Base-by-base conservation (phyloP, 2,113 vertebrate species). In the Sigmodon hispidus region DNA sequence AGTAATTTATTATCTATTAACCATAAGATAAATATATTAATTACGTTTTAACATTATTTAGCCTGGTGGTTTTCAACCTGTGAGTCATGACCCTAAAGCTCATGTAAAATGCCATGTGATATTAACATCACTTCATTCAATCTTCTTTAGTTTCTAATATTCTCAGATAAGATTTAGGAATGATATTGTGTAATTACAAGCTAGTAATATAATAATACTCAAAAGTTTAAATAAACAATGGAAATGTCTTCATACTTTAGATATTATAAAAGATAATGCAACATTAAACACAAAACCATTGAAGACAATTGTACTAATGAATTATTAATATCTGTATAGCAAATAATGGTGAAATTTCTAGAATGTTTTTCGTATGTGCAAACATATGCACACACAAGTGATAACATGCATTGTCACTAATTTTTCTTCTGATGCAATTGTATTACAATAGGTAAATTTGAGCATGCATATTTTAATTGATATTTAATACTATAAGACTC, bases 401-500 rank as follows among this genome's bases (percentile, higher is more conserved):
- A 94, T 40, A 50, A 50, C 22, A 4, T 9, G 12, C 31, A 16
- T 43, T 21, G 8, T 84, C 40, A 65, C 40, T 61, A 63, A 34
- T 13, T 5, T 10, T 61, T 31, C 7, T 45, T 34, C 9, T 77
- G 48, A 85, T 57, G 76, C 93, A 85, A 40, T 83, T 31, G 31
- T 81, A 52, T 6, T 0, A 0, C 43, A 91, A 50, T 50, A 48
- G 34, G 75, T 87, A 57, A 90, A 12, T 80, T 43, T 61, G 57
- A 77, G 61, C 29, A 72, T 48, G 29, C 40, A 31, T 3, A 73
- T 22, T 29, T 80, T 11, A 59, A 31, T 87, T 94, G 59, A 1
- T 40, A 12, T 91, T 96, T 94, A 55, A 86, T 24, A 70, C 31
- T 43, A 77, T 84, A 87, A 21, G 67, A 63, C 73, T 81, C 89